phyloP scores from a whole-genome alignment of 1,140 invertebrate species.

The Rhopalosiphum padi region DNA sequence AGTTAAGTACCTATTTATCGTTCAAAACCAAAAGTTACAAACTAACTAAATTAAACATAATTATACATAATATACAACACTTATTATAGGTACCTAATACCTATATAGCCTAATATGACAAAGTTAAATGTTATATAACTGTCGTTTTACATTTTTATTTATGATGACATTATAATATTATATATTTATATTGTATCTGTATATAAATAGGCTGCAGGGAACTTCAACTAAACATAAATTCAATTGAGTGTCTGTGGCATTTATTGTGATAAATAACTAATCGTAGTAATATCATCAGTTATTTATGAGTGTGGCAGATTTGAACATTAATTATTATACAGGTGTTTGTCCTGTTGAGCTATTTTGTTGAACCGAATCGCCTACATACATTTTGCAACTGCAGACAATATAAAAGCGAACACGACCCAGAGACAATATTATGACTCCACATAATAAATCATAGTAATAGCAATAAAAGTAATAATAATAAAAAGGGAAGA shows the following conservation, averaged over 20 bases:
- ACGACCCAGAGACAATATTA: conserved; percentile 48
- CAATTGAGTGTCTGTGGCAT: background rate
- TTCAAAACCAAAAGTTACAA: background rate
- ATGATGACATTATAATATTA: background rate
- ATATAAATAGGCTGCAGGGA: background rate
- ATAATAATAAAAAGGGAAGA: conserved; percentile 51
- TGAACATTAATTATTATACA: conserved; percentile 15
- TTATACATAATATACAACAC: background rate
- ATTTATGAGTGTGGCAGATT: background rate
- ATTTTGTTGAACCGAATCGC: conserved; percentile 34
- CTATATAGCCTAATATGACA: background rate
- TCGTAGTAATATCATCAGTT: background rate
- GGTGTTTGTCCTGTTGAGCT: conserved; percentile 43
- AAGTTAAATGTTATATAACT: background rate
- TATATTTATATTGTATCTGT: background rate
- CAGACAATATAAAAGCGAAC: conserved; percentile 48
- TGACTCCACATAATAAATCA: conserved; percentile 54
- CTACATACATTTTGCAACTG: conserved; percentile 33
- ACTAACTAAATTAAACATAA: background rate
- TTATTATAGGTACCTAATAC: background rate
- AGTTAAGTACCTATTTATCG: background rate
- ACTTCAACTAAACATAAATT: background rate
- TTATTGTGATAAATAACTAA: conserved; percentile 30
- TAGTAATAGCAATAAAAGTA: conserved; percentile 41
- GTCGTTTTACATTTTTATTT: conserved; percentile 9